A percentile compares a stretch with the other conserved stretches of the same genome.
Conservation (phyloP, 2,888 invertebrate genomes). For the Drosophila macrospina region DNA sequence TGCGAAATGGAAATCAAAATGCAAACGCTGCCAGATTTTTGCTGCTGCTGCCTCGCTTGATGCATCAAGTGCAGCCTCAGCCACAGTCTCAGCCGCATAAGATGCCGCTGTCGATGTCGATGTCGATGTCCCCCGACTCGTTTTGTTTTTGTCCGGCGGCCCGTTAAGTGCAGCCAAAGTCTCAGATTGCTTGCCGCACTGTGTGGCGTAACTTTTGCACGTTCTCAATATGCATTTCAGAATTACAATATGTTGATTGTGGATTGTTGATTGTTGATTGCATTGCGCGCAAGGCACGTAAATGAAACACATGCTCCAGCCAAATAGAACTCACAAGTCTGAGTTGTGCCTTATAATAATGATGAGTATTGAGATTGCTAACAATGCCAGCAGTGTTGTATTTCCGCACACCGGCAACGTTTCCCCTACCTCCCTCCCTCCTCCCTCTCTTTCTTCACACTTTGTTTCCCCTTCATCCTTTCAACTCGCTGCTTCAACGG, state of each 20-base stretch:
- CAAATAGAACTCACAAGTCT: constrained; percentile 18
- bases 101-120: constrained; percentile 39
- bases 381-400: constrained; percentile 53
- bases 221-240: constrained; percentile 80
- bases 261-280: too few relatives aligned
- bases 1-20: constrained; percentile 77
- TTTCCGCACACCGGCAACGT: constrained; percentile 47
- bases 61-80: constrained; percentile 50
- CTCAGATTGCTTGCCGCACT: constrained; percentile 57
- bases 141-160: constrained; percentile 70
- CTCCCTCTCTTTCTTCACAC: neutral
- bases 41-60: constrained; percentile 34
- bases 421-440: neutral
- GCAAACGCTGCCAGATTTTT: constrained; percentile 76
- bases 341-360: constrained; percentile 58
- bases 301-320: constrained; percentile 67
- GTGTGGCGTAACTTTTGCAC: constrained; percentile 72
- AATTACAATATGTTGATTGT: constrained; percentile 81
- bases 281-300: constrained; percentile 71
- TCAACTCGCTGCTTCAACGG: constrained; percentile 26
- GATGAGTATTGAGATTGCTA: constrained; percentile 73
- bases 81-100: constrained; percentile 28
- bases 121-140: constrained; percentile 32
- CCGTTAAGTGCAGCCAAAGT: constrained; percentile 73
- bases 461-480: constrained; percentile 21